Conservation (phyloP, 2,113 vertebrate genomes). For the Stigmatopora argus region DNA sequence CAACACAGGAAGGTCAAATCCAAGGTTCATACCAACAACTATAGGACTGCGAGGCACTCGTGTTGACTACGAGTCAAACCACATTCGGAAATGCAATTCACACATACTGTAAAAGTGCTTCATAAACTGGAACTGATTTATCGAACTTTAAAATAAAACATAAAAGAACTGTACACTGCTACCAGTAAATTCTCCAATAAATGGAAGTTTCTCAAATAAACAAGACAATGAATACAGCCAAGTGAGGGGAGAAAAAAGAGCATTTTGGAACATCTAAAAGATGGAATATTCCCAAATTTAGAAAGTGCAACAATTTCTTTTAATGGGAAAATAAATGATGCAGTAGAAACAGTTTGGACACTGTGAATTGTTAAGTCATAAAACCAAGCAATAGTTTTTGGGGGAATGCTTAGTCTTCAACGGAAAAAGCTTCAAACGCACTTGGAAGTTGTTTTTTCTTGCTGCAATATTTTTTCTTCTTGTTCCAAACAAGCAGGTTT, state of each 20-base stretch:
- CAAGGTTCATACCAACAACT: background rate
- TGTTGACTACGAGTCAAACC: background rate
- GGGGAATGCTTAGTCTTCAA: background rate
- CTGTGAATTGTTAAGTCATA: background rate
- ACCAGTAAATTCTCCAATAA: background rate
- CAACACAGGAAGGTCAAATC: too few relatives aligned
- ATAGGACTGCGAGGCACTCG: background rate
- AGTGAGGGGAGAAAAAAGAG: background rate
- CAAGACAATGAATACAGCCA: background rate
- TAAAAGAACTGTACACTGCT: background rate
- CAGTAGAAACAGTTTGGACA: background rate
- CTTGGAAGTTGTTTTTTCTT: background rate
- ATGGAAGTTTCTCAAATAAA: background rate
- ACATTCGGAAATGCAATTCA: background rate
- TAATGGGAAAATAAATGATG: background rate
- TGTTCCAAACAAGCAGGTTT: background rate
- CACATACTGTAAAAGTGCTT: background rate
- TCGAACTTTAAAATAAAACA: background rate
- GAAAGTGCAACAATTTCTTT: background rate
- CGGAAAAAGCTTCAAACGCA: background rate
- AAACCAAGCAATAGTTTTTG: background rate
- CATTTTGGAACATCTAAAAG: background rate
- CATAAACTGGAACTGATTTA: background rate
- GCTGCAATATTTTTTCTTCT: background rate
- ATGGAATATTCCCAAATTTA: background rate